Conservation (phyloP, 2,888 invertebrate genomes). For the Teleiodes luculella region DNA sequence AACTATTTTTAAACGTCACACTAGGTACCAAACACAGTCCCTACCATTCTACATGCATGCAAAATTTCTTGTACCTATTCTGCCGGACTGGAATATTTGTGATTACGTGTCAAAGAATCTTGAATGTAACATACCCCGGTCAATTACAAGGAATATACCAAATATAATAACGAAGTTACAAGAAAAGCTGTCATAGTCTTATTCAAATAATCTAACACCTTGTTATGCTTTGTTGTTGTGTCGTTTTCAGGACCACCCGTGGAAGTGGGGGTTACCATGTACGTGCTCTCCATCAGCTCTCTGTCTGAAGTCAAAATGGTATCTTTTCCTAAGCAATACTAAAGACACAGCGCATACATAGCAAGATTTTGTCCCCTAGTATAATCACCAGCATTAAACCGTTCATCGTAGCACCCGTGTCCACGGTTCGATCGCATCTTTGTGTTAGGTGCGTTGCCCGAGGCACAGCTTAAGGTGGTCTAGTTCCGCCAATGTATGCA, state of each 20-base stretch:
- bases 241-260: conserved; percentile 87
- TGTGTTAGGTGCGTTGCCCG: conserved; percentile 41
- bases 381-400: conserved; percentile 70
- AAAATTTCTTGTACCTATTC: no score
- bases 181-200: no score
- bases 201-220: conserved; percentile 11
- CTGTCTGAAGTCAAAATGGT: conserved; percentile 91
- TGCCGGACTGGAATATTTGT: no score
- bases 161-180: no score
- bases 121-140: no score
- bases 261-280: conserved; percentile 91
- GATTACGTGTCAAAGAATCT: no score
- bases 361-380: conserved; percentile 66
- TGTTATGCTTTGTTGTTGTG: conserved; percentile 52
- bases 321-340: conserved; percentile 64
- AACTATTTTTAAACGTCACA: no score
- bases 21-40: no score
- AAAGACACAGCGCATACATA: conserved; percentile 72
- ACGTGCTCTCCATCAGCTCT: conserved; percentile 91
- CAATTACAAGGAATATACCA: no score
- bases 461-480: conserved; percentile 26
- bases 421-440: conserved; percentile 67
- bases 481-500: conserved; percentile 22
- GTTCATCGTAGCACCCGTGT: conserved; percentile 77
- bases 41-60: no score